Evolutionary conservation across 1,140 invertebrate genomes (phyloP).

Genomic region (Capitella teleta): DNA sequence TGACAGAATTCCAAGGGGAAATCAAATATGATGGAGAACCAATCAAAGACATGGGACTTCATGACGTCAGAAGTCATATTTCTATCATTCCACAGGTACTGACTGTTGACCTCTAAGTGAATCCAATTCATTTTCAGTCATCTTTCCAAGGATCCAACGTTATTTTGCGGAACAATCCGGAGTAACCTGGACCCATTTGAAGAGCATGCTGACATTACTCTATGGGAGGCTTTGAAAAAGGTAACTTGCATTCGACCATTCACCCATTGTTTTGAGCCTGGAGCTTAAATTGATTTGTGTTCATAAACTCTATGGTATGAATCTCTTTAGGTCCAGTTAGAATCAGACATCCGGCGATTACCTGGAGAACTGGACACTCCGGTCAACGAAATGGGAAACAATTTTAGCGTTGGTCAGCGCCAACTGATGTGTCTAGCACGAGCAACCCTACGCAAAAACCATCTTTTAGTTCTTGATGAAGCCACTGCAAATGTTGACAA

Average conservation of each 20-base stretch:
- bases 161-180: constrained; percentile 17
- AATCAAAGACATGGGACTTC: constrained; percentile 6
- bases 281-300: too few species aligned
- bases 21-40: constrained; percentile 7
- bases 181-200: constrained; percentile 18
- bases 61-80: constrained; percentile 8
- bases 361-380: constrained; percentile 41
- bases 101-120: background rate
- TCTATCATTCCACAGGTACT: constrained; percentile 10
- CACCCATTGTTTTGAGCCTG: too few species aligned
- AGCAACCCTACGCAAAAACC: constrained; percentile 50
- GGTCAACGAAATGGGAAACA: constrained; percentile 62
- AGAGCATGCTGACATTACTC: constrained; percentile 10
- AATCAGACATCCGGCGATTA: constrained; percentile 3
- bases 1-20: constrained; percentile 5
- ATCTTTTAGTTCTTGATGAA: constrained; percentile 41
- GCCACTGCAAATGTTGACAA: constrained; percentile 42
- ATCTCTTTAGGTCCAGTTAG: constrained; percentile 9
- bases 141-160: constrained; percentile 11
- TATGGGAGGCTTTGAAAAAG: constrained; percentile 15
- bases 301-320: too few species aligned
- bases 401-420: constrained; percentile 70
- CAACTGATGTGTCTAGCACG: constrained; percentile 55
- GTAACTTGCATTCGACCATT: background rate
- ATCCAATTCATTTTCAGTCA: too few species aligned